These are phyloP conservation scores for Borostomias antarcticus DNA, from an alignment of 2,797 vertebrate species.

Conservation along the genomic window DNA sequence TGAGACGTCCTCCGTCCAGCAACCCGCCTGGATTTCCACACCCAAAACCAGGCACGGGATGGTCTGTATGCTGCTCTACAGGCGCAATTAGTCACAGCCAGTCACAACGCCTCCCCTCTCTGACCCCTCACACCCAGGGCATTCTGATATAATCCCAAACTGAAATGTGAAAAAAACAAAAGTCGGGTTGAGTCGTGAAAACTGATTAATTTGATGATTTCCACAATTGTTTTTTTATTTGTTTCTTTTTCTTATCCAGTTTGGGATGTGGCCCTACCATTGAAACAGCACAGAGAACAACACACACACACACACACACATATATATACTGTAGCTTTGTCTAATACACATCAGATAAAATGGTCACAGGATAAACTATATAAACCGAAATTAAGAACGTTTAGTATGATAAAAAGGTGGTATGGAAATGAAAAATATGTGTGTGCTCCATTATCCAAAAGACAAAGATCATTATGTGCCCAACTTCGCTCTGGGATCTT, in stretches of 20 bases:
- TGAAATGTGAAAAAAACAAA: neutral
- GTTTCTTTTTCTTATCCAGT: neutral
- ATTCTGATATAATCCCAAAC: neutral
- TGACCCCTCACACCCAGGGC: neutral
- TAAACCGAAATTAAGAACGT: too few species aligned
- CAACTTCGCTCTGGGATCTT: too few species aligned
- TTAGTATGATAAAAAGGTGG: too few species aligned
- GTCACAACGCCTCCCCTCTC: constrained; percentile 36
- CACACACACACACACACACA: neutral
- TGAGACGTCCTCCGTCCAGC: constrained; percentile 87
- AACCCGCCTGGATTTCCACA: constrained; percentile 73
- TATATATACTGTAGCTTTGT: too few species aligned
- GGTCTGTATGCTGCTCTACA: constrained; percentile 78
- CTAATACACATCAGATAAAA: too few species aligned
- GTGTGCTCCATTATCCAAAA: too few species aligned
- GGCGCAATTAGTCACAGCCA: constrained; percentile 73
- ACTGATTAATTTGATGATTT: neutral
- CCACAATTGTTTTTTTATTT: too few species aligned
- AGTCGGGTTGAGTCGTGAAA: neutral
- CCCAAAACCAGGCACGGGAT: constrained; percentile 77
- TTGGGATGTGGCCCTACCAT: too few species aligned
- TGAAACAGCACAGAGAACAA: too few species aligned
- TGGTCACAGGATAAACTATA: too few species aligned
- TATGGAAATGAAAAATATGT: too few species aligned
- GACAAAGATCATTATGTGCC: too few species aligned